Evolutionary conservation across 2,888 invertebrate genomes (phyloP), one percentile per base, ranked within the genome.

Genomic region (Microchrysa polita): DNA sequence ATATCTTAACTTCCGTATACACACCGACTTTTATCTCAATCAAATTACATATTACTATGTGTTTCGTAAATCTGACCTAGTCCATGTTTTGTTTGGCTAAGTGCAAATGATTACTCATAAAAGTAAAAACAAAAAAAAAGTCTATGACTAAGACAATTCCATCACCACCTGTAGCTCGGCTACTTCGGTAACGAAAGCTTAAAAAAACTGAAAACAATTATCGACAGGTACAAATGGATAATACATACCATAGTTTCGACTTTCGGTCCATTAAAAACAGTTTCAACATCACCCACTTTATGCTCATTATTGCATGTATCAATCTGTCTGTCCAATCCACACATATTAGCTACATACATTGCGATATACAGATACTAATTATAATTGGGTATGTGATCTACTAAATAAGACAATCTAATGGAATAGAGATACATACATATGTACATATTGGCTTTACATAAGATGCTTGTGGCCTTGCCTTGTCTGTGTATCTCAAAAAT

Each of bases 261-360:
- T n/a, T n/a, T n/a, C n/a, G 10, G 7, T 55, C 55, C 40, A 69
- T 65, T 27, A 65, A 65, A 63, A n/a, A n/a, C n/a, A 10, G 42
- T 69, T 69, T 69, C 69, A 69, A 69, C 69, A 69, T 69, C 69
- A 69, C 69, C 69, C 69, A 69, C 69, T 69, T 69, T 69, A 55
- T 40, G 55, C 22, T 40, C 57, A 69, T 55, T 69, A 42, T 27
- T 42, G 55, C 20, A 55, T 55, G 40, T 55, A 20, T 40, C 40
- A 22, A 67, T 52, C 52, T 27, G 14, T n/a, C n/a, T n/a, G n/a
- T n/a, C n/a, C n/a, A n/a, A n/a, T n/a, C n/a, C n/a, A n/a, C n/a
- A 34, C 63, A 48, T 67, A 23, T 63, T 69, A 55, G 57, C 55
- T 57, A 55, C n/a, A n/a, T n/a, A n/a, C n/a, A n/a, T 69, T 40